Conservation (phyloP, 2,888 invertebrate genomes). For the Melinopterus prodromus region DNA sequence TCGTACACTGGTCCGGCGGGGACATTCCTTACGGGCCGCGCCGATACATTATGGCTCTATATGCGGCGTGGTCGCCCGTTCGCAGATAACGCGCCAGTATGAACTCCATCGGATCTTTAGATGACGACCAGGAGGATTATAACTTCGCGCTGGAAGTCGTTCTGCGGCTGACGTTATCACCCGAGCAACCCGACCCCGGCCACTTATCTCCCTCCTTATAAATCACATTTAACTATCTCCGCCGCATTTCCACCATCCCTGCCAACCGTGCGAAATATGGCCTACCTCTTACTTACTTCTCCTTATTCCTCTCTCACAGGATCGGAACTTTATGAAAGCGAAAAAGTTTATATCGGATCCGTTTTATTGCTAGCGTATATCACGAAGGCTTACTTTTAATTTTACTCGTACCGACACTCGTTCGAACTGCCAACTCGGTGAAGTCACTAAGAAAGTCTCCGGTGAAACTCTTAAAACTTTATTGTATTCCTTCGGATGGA, state of each 20-base stretch:
- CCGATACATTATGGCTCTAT: constrained; percentile 55
- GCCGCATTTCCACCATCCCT: not conserved
- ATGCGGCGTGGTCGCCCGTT: constrained; percentile 37
- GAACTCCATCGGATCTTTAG: constrained; percentile 6
- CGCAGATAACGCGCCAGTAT: constrained; percentile 24
- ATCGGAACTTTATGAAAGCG: not conserved
- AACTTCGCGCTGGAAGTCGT: constrained; percentile 50
- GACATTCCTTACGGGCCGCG: constrained; percentile 50
- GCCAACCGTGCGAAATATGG: constrained; percentile 4
- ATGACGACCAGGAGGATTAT: constrained; percentile 49
- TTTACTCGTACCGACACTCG: not conserved
- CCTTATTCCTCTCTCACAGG: not conserved
- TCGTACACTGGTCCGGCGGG: constrained; percentile 53
- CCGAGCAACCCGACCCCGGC: constrained; percentile 35
- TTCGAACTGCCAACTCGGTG: not conserved
- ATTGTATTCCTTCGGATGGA: not conserved
- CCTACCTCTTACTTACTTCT: constrained; percentile 4
- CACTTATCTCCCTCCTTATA: constrained; percentile 54
- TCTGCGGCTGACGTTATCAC: constrained; percentile 57
- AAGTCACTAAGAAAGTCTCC: not conserved
- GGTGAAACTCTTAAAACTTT: not conserved
- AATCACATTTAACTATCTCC: constrained; percentile 57
- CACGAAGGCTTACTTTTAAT: not conserved
- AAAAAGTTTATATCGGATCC: constrained; percentile 4
- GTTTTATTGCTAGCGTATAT: not conserved